Base-by-base conservation (phyloP, 2,888 invertebrate genomes). In the Ctenicera cuprea region DNA sequence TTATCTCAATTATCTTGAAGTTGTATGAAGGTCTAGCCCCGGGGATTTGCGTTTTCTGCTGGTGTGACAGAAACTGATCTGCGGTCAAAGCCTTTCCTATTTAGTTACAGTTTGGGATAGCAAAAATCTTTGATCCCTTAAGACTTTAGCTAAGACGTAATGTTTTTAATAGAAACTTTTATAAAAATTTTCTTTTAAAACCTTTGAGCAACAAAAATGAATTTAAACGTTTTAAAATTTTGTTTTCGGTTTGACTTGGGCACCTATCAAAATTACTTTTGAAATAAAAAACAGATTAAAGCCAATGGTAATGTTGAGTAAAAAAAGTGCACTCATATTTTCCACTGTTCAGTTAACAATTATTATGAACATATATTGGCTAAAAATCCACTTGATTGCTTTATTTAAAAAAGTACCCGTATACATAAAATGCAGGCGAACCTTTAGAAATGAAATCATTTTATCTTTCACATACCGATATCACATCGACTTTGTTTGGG, bases 61-160 rank as follows among this genome's bases (percentile, higher is more conserved):
- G 30, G 7, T n/a, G 30, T 14, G 26, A 33, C 30, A 33, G 54
- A 26, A 26, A 30, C 4, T 54, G 54, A 54, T 54, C 22, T 54
- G 54, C 52, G 26, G 52, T 52, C 52, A 18, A 52, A 52, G 52
- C 54, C 54, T 54, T 26, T 8, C 33, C 54, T 12, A 30, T 54
- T 54, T 54, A 22, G 54, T 22, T 54, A 54, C 54, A 54, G 26
- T 30, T 54, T 22, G 30, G 20, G 26, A 14, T 14, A 30, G 54
- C 14, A 8, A 54, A 52, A 54, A 8, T 33, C 54, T 14, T 11
- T 12, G 14, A 33, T 0, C 18, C 45, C 45, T 16, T 45, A 45
- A 8, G 33, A 9, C 9, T 1, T 5, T 33, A 33, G 9, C 33
- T 33, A 9, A 33, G 33, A 33, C 7, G 33, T 8, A 33, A 2